phyloP scores from a whole-genome alignment of 2,113 vertebrate species.

The Microtus montanus region DNA sequence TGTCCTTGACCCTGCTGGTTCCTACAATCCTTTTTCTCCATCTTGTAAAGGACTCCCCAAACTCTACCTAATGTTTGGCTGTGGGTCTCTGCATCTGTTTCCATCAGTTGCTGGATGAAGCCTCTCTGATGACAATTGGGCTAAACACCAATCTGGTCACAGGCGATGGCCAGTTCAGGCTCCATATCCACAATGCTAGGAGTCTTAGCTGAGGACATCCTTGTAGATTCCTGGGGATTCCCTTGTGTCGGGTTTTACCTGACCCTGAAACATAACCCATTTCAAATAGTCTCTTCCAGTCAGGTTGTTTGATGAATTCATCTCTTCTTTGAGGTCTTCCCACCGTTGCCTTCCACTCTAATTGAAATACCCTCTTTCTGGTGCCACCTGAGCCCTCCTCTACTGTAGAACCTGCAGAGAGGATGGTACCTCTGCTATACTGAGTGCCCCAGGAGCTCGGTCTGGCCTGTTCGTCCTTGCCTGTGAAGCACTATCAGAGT shows the following conservation, averaged over 20 bases:
- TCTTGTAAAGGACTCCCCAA: not conserved
- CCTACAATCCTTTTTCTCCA: not conserved
- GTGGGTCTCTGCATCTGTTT: not conserved
- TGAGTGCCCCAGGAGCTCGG: not conserved
- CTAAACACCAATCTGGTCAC: not conserved
- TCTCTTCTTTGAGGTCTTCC: not conserved
- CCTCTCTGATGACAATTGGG: not conserved
- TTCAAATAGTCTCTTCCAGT: not conserved
- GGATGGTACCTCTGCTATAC: not conserved
- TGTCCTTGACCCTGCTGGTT: not conserved
- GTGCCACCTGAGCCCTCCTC: not conserved
- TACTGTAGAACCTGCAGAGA: not conserved
- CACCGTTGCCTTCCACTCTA: not conserved
- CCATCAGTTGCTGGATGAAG: not conserved
- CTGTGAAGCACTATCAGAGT: not conserved
- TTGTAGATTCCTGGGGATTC: not conserved
- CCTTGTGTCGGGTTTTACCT: not conserved
- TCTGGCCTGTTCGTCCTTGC: not conserved
- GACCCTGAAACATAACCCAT: not conserved
- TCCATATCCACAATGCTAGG: not conserved
- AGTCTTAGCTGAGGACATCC: not conserved
- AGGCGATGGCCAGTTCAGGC: not conserved
- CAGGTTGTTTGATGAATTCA: constrained; percentile 11
- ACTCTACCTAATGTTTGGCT: not conserved
- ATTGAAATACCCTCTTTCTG: not conserved